phyloP scores from a whole-genome alignment of 1,140 invertebrate species.

The Calosoma granatense region DNA sequence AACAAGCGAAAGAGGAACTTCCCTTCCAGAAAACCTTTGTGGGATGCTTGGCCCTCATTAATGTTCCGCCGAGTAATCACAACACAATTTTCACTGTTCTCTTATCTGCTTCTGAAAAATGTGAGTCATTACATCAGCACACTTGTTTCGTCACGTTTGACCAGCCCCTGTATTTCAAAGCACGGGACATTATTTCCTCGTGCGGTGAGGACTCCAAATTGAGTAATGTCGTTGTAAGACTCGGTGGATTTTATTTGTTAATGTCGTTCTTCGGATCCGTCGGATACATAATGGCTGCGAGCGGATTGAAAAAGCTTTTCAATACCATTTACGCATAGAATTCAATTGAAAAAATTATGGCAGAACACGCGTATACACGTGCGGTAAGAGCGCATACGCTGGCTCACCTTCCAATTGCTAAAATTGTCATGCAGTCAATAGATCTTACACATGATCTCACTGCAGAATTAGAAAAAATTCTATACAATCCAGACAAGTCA shows the following conservation, averaged over 20 bases:
- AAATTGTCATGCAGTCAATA: conserved; percentile 18
- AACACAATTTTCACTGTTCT: conserved; percentile 21
- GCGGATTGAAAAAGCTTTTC: conserved; percentile 30
- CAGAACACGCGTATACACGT: conserved; percentile 32
- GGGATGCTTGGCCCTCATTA: conserved; percentile 20
- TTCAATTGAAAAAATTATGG: conserved; percentile 31
- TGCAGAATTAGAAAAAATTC: too few species aligned
- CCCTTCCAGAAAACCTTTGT: conserved; percentile 14
- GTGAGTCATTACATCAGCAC: conserved; percentile 17
- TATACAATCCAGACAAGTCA: too few species aligned
- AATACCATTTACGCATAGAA: conserved; percentile 24
- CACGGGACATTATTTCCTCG: conserved; percentile 19
- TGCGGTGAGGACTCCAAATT: conserved; percentile 10
- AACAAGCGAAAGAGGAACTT: conserved; percentile 13
- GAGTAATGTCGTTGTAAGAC: conserved; percentile 17
- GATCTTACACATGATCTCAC: too few species aligned
- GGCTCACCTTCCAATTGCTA: conserved; percentile 19
- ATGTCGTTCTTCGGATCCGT: conserved; percentile 34
- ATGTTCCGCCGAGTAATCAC: conserved; percentile 21
- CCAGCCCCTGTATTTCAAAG: conserved; percentile 29
- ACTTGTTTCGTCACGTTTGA: conserved; percentile 29
- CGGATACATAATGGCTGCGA: conserved; percentile 31
- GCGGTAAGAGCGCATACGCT: conserved; percentile 33
- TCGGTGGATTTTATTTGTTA: conserved; percentile 29
- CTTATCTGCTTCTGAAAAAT: conserved; percentile 12